Base-by-base conservation (phyloP, 2,888 invertebrate species). In the Trachelus stipa region DNA sequence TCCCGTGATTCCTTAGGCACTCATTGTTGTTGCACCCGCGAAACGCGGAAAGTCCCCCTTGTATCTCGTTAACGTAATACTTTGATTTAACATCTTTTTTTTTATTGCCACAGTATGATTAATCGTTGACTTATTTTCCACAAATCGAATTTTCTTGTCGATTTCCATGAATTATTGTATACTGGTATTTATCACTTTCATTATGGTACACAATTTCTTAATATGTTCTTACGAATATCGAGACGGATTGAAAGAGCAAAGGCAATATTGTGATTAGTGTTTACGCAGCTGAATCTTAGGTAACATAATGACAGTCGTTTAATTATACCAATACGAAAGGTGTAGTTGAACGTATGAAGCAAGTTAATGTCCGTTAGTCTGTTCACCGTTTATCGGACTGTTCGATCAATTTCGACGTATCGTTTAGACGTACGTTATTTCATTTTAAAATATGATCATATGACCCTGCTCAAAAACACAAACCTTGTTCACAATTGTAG, bases 401-500 rank as follows among this genome's bases (percentile, higher is more conserved):
- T 0, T 56, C 23, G 2, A 23, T 56, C 6, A 56, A 56, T 56
- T 56, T 56, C 2, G 1, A 56, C 56, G 56, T 56, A 56, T 56
- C 23, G 56, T 23, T 56, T 56, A 56, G 6, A 56, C 56, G 56
- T 56, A 6, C 56, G 23, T 56, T 56, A 23, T 56, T 56, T 23
- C 23, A 56, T 0, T 56, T 56, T 56, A 56, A 56, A 56, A 56
- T 2, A 56, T 23, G 23, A 56, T 56, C 9, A 2, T 56, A 56
- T 56, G 23, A 56, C 23, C 56, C 56, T 23, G 56, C 23, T 56
- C 9, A 56, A 56, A 23, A 56, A 56, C 56, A 56, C 6, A 23
- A 56, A 23, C 56, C 56, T 56, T 56, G 56, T 56, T 56, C 56
- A 56, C 23, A 56, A 23, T 56, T 40, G 56, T 74, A 78, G 68